phyloP scores from a whole-genome alignment of 2,797 vertebrate species.

The Cirrhinus mrigala region DNA sequence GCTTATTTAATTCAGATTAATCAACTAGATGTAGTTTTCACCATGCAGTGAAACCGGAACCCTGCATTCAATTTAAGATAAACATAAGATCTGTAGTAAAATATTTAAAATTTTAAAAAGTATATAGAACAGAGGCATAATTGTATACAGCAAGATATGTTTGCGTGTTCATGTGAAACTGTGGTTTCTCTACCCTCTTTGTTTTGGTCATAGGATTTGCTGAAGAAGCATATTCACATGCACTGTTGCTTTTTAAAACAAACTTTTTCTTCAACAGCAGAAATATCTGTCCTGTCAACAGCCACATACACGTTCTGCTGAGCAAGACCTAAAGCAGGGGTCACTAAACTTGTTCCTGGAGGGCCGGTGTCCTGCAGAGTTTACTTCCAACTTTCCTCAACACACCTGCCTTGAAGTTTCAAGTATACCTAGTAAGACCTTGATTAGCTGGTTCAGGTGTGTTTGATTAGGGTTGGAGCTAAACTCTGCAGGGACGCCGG shows the following conservation, averaged over 20 bases:
- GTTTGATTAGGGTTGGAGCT: no score
- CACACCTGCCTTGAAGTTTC: no score
- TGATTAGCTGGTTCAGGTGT: no score
- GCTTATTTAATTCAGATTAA: no score
- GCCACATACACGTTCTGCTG: not conserved
- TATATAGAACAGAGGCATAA: not conserved
- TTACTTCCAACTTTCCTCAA: no score
- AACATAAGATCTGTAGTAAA: not conserved
- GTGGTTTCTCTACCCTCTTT: not conserved
- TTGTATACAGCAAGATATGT: not conserved
- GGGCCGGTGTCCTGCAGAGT: no score
- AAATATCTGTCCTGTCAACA: conserved; percentile 20
- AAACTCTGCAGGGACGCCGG: no score
- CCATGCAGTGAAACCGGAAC: not conserved
- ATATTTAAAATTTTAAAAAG: not conserved
- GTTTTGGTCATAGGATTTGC: not conserved
- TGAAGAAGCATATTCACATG: conserved; percentile 20
- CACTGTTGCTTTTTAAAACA: conserved; percentile 28
- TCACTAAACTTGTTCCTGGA: no score
- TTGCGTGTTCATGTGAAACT: not conserved
- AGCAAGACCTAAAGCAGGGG: conserved; percentile 8
- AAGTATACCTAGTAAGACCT: no score
- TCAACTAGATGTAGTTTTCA: not conserved
- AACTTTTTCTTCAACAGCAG: conserved; percentile 10
- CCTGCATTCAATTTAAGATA: not conserved